Evolutionary conservation across 2,888 invertebrate species (phyloP).

Genomic region (Anagyrus pseudococci): DNA sequence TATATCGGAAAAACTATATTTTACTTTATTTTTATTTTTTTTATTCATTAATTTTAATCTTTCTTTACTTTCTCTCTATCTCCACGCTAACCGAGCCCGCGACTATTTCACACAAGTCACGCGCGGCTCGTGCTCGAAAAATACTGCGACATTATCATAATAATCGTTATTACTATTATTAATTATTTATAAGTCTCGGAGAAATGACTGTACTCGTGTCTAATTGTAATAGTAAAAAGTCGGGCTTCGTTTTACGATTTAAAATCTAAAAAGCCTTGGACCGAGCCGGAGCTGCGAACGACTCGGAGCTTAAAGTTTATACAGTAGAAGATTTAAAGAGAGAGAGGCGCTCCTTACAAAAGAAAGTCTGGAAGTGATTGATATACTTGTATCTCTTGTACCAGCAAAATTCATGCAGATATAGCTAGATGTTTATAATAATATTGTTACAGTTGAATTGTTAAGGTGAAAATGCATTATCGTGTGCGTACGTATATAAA

Average conservation of each 20-base stretch:
- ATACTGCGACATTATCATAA: too few relatives aligned
- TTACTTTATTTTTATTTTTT: conserved; percentile 27
- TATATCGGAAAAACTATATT: conserved; percentile 36
- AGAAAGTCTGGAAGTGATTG: too few relatives aligned
- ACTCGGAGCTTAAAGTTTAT: too few relatives aligned
- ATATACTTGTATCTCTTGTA: too few relatives aligned
- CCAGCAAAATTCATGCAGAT: too few relatives aligned
- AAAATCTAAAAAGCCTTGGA: conserved; percentile 27
- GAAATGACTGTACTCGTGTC: conserved; percentile 40
- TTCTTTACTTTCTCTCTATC: conserved; percentile 19
- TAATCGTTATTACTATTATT: conserved; percentile 42
- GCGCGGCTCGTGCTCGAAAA: conserved; percentile 46
- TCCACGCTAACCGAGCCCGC: conserved; percentile 26
- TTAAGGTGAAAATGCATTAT: not conserved
- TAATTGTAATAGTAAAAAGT: conserved; percentile 39
- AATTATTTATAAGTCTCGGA: conserved; percentile 39
- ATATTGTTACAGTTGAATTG: too few relatives aligned
- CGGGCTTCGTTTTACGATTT: conserved; percentile 31
- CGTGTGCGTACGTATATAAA: not conserved
- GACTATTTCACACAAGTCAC: too few relatives aligned
- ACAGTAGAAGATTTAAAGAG: conserved; percentile 19
- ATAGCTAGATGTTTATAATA: too few relatives aligned
- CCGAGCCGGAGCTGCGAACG: conserved; percentile 19
- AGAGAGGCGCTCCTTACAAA: too few relatives aligned
- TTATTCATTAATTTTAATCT: conserved; percentile 23